These are phyloP conservation scores for Hofmannophila pseudospretella DNA, from an alignment of 2,888 invertebrate genomes.

Conservation along the genomic window DNA sequence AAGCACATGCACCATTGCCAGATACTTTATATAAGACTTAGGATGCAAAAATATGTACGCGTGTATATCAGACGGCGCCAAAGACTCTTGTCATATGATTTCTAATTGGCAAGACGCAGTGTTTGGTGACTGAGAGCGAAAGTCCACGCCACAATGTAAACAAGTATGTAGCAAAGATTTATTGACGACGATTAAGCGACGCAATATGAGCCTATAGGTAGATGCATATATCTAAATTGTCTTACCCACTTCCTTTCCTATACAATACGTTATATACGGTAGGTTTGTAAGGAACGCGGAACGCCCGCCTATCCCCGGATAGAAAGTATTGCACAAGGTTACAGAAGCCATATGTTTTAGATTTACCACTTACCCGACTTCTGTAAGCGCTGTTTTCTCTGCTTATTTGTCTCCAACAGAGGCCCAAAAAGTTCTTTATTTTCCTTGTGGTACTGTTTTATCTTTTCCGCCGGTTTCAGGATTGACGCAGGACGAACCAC, in stretches of 20 bases:
- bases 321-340: slow-evolving; percentile 35
- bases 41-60: slow-evolving; percentile 26
- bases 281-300: no score
- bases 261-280: no score
- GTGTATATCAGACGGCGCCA: slow-evolving; percentile 53
- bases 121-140: slow-evolving; percentile 26
- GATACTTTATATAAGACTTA: slow-evolving; percentile 3
- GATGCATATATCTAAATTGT: not conserved
- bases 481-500: slow-evolving; percentile 58
- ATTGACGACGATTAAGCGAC: not conserved
- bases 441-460: slow-evolving; percentile 68
- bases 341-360: slow-evolving; percentile 29
- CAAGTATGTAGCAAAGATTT: slow-evolving; percentile 14
- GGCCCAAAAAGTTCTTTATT: slow-evolving; percentile 71
- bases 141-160: slow-evolving; percentile 32
- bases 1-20: not conserved
- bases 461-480: slow-evolving; percentile 60
- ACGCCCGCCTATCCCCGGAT: no score
- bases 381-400: slow-evolving; percentile 54
- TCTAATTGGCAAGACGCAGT: slow-evolving; percentile 41
- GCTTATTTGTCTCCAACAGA: slow-evolving; percentile 63
- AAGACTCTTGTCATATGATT: slow-evolving; percentile 66
- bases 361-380: slow-evolving; percentile 51
- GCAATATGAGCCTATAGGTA: not conserved
- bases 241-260: no score